phyloP scores from a whole-genome alignment of 2,797 vertebrate genomes.

The Dipus sagitta region DNA sequence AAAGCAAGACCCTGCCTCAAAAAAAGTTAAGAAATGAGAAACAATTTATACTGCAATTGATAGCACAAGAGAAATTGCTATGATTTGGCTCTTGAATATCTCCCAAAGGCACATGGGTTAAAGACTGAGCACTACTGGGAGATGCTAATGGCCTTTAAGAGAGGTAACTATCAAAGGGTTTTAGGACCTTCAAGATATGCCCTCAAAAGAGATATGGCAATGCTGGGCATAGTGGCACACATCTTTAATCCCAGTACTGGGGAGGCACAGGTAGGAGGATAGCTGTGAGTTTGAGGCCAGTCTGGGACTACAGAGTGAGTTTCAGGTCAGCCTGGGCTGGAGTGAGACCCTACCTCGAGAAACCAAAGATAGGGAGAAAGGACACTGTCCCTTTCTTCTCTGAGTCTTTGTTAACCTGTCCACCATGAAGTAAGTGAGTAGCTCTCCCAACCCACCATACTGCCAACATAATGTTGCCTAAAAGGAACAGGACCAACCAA shows the following conservation, averaged over 20 bases:
- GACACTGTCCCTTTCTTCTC: background rate
- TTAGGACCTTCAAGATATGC: background rate
- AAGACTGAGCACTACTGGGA: background rate
- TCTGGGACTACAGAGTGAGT: no score
- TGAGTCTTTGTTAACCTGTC: background rate
- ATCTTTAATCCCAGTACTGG: no score
- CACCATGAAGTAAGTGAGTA: background rate
- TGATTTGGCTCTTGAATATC: background rate
- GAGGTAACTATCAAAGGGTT: background rate
- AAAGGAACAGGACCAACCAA: background rate
- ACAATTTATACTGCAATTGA: constrained; percentile 19
- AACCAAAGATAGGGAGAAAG: no score
- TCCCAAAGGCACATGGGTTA: background rate
- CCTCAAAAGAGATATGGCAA: background rate
- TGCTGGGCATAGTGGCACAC: no score
- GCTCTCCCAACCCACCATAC: background rate
- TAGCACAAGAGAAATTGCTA: background rate
- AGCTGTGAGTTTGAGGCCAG: no score
- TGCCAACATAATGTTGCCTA: background rate
- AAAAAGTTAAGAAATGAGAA: constrained; percentile 44
- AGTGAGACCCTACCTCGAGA: no score
- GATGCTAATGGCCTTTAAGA: background rate
- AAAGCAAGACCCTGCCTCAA: no score
- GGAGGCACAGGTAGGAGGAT: no score
- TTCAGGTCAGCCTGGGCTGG: no score